Evolutionary conservation across 2,888 invertebrate species (phyloP).

Genomic region (Nomada lathburiana): DNA sequence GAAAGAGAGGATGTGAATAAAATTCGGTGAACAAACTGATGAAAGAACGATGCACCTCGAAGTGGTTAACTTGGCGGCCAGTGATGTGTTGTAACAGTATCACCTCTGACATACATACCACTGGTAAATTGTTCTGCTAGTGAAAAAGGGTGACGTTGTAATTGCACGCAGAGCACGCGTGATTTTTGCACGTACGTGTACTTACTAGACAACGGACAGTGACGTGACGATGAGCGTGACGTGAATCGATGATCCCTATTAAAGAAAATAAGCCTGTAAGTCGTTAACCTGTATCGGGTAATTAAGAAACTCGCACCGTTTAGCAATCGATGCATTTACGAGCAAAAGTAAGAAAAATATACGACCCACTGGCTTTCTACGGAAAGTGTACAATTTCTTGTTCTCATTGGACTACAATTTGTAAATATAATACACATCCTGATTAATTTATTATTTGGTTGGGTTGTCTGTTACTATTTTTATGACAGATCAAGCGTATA

Average conservation of each 20-base stretch:
- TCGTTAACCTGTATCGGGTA: slow-evolving; percentile 16
- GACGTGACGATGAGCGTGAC: slow-evolving; percentile 20
- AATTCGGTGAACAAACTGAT: slow-evolving; percentile 14
- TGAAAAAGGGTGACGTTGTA: background rate
- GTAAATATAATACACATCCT: too few relatives aligned
- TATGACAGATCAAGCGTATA: too few relatives aligned
- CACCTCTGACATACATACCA: slow-evolving; percentile 19
- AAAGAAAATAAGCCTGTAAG: slow-evolving; percentile 15
- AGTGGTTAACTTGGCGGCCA: background rate
- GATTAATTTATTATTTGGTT: too few relatives aligned
- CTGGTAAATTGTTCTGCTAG: slow-evolving; percentile 1
- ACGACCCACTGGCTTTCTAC: background rate
- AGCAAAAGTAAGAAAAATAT: background rate
- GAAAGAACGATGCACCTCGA: background rate
- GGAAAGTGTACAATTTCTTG: background rate
- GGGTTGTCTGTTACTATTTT: too few relatives aligned
- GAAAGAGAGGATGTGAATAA: slow-evolving; percentile 28
- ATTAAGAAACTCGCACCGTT: slow-evolving; percentile 23
- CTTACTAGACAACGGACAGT: slow-evolving; percentile 7
- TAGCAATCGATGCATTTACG: background rate
- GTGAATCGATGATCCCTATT: slow-evolving; percentile 5
- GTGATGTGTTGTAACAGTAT: background rate
- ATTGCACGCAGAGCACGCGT: slow-evolving; percentile 23
- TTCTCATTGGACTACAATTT: background rate
- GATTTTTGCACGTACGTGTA: slow-evolving; percentile 29